Base-by-base conservation (phyloP, 2,113 vertebrate species). In the Lophius piscatorius region DNA sequence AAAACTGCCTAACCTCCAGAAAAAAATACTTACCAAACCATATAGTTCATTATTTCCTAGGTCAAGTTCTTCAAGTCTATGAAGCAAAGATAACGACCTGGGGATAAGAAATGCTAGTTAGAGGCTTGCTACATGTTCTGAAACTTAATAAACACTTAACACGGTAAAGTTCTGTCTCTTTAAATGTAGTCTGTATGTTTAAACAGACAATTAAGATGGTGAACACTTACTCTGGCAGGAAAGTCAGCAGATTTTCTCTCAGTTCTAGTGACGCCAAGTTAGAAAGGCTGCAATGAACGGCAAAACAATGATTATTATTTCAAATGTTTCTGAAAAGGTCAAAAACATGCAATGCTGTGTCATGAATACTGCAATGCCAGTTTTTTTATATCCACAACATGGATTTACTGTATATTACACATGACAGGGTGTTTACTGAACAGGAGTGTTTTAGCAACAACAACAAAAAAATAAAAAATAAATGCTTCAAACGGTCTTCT, bases 1-100 rank as follows among this genome's bases (percentile, higher is more conserved):
- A 18, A 47, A 69, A 9, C 24, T 61, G 7, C 21, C 41, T 22
- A 17, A 18, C 18, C 42, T 16, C 7, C 24, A 51, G 21, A 38
- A 28, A 28, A 22, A 7, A 13, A 17, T 10, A 68, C 95, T 94
- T 88, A 99, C 97, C 95, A 99, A 91, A 77, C 85, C 91, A 87
- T 93, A 95, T 22, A 99, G 92, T 80, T 98, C 97, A 90, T 99
- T 99, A 92, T 95, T 99, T 84, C 97, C 97, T 82, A 99, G 88
- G 87, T 99, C 97, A 50, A 99, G 94, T 84, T 98, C 95, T 93
- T 99, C 95, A 75, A 99, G 92, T 89, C 91, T 93, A 58, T 93
- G 92, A 20, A 99, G 94, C 57, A 94, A 92, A 50, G 94, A 92
- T 68, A 99, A 88, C 58, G 97, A 99, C 84, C 97, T 99, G 86